Conservation (phyloP, 1,140 invertebrate species). For the Drepana arcuata region DNA sequence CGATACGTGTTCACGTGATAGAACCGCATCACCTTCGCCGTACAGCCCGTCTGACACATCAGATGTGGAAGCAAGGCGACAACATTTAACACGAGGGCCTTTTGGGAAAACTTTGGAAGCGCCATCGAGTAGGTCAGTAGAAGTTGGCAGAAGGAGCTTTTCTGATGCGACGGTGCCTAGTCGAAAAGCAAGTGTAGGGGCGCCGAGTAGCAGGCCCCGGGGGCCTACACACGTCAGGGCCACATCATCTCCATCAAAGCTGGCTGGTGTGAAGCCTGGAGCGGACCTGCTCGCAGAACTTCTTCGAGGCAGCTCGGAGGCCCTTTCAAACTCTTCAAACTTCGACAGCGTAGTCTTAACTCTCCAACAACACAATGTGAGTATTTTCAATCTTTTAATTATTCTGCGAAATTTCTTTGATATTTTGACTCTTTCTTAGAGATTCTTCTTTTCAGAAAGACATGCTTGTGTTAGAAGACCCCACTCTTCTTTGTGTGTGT, state of each 20-base stretch:
- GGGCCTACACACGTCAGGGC: constrained; percentile 78
- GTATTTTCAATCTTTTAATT: constrained; percentile 27
- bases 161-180: constrained; percentile 58
- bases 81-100: constrained; percentile 34
- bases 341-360: constrained; percentile 67
- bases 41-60: constrained; percentile 61
- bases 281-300: constrained; percentile 81
- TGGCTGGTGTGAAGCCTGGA: constrained; percentile 78
- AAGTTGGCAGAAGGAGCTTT: constrained; percentile 64
- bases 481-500: too few relatives aligned
- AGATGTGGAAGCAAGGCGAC: constrained; percentile 46
- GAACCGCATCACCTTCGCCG: constrained; percentile 64
- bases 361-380: constrained; percentile 70
- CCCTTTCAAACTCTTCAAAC: constrained; percentile 72
- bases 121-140: constrained; percentile 38
- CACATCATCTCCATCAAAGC: constrained; percentile 84
- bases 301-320: constrained; percentile 82
- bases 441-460: too few relatives aligned
- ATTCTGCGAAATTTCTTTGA: constrained; percentile 21
- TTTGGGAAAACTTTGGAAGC: constrained; percentile 55
- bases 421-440: too few relatives aligned
- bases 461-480: too few relatives aligned
- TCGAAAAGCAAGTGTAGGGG: constrained; percentile 52
- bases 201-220: constrained; percentile 24
- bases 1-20: constrained; percentile 55